phyloP scores from a whole-genome alignment of 2,888 invertebrate species.

The Brachyptera putata region DNA sequence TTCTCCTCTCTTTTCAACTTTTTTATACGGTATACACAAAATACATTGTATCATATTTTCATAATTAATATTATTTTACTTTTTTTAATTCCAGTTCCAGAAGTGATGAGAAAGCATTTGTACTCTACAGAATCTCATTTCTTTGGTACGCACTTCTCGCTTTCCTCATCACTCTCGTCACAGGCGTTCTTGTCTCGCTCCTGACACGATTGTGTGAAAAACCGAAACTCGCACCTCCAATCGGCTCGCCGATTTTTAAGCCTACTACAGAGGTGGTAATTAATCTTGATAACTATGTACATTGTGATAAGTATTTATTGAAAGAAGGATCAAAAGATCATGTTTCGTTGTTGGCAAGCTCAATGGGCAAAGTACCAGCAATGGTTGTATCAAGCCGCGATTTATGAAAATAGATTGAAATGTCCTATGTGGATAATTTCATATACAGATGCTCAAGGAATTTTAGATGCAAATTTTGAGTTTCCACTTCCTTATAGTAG shows the following conservation, averaged over 20 bases:
- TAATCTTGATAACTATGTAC: neutral
- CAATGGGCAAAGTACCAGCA: slow-evolving; percentile 6
- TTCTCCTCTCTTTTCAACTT: too few species aligned
- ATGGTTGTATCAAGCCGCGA: neutral
- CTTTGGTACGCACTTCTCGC: slow-evolving; percentile 42
- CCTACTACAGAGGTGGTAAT: neutral
- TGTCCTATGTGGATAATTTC: too few species aligned
- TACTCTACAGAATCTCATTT: slow-evolving; percentile 40
- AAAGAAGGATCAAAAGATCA: slow-evolving; percentile 18
- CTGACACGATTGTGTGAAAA: neutral
- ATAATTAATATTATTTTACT: too few species aligned
- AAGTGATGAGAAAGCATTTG: slow-evolving; percentile 35
- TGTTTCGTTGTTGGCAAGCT: slow-evolving; percentile 9
- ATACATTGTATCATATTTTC: too few species aligned
- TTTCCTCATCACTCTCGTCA: slow-evolving; percentile 36
- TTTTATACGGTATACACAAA: too few species aligned
- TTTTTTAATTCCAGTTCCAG: too few species aligned
- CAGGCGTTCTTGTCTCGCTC: slow-evolving; percentile 38
- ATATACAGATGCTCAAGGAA: too few species aligned
- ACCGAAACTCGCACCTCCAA: neutral
- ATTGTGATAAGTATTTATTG: slow-evolving; percentile 2
- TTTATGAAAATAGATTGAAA: neutral
- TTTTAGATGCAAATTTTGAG: too few species aligned
- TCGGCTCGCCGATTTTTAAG: neutral
- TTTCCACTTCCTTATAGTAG: too few species aligned